phyloP scores from a whole-genome alignment of 2,797 vertebrate species.

The Onychomys leucogaster region DNA sequence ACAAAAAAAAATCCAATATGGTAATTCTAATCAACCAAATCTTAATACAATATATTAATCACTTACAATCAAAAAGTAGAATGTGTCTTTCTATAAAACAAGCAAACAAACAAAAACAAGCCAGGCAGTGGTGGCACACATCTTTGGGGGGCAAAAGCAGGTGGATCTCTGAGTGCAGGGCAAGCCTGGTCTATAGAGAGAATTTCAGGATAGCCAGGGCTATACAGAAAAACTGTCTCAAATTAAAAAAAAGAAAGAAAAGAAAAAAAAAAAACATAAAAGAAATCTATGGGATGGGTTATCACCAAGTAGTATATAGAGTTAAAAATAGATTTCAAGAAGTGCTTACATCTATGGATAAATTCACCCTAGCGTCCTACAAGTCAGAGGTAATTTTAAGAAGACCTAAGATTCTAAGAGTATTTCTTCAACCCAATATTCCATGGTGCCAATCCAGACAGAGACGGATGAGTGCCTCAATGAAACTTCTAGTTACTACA shows the following conservation, averaged over 20 bases:
- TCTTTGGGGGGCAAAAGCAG: too few species aligned
- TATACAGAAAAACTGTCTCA: background rate
- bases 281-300: slow-evolving; percentile 21
- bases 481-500: background rate
- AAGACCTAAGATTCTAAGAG: slow-evolving; percentile 28
- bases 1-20: background rate
- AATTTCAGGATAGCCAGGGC: background rate
- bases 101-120: background rate
- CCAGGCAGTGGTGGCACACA: too few species aligned
- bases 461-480: background rate
- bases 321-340: slow-evolving; percentile 18
- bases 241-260: background rate
- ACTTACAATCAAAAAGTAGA: slow-evolving; percentile 37
- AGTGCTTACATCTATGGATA: slow-evolving; percentile 6
- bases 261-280: background rate
- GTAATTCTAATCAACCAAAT: slow-evolving; percentile 34
- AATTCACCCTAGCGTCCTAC: background rate
- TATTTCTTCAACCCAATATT: background rate
- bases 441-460: background rate
- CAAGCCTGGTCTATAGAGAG: too few species aligned
- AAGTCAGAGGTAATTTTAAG: background rate
- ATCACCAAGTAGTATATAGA: background rate
- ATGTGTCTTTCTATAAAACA: background rate
- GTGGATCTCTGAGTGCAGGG: too few species aligned
- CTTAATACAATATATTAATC: background rate